phyloP scores from a whole-genome alignment of 2,113 vertebrate species.

The Polyodon spathula region DNA sequence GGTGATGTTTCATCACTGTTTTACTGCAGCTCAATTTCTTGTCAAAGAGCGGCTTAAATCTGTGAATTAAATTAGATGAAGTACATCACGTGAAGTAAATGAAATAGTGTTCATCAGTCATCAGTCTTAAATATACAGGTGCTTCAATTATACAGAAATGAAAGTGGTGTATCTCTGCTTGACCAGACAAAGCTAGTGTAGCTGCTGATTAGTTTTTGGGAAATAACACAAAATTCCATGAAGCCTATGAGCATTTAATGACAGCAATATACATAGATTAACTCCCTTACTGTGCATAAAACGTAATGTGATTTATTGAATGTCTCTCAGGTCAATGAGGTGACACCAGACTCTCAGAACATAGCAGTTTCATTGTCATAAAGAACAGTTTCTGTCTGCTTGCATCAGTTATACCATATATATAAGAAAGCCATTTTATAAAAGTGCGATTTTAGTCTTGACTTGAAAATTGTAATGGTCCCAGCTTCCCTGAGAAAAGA shows the following conservation, averaged over 20 bases:
- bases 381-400: not conserved
- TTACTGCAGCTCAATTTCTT: not conserved
- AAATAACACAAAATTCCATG: not conserved
- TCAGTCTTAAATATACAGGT: not conserved
- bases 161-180: not conserved
- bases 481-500: no score
- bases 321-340: not conserved
- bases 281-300: not conserved
- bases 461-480: no score
- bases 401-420: not conserved
- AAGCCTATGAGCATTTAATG: not conserved
- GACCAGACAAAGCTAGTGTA: not conserved
- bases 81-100: not conserved
- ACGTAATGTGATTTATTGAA: not conserved
- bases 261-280: not conserved
- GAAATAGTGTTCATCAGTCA: not conserved
- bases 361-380: not conserved
- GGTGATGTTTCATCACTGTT: not conserved
- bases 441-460: no score
- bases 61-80: not conserved
- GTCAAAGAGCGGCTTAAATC: not conserved
- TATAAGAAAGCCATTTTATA: no score
- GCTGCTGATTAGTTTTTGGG: not conserved
- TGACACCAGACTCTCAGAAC: not conserved
- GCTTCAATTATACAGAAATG: not conserved